These are phyloP conservation scores for Syngnathus typhle DNA, from an alignment of 2,113 vertebrate genomes.

Conservation along the genomic window DNA sequence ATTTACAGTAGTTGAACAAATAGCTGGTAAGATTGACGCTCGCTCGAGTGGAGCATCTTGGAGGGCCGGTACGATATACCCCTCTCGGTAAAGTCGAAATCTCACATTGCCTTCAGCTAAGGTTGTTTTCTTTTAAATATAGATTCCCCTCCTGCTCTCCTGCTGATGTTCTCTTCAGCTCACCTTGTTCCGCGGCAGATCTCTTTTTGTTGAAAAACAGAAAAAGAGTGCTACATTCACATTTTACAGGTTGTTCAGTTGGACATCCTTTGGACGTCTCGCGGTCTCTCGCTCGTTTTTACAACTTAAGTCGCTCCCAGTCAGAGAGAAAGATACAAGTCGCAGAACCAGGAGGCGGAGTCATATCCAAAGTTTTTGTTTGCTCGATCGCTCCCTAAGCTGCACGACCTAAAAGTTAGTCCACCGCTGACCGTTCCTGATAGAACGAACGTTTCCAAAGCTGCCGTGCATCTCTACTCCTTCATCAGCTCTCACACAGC, in stretches of 20 bases:
- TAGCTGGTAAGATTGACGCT: slow-evolving; percentile 67
- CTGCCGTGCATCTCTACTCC: slow-evolving; percentile 49
- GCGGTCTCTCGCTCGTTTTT: slow-evolving; percentile 41
- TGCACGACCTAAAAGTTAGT: background rate
- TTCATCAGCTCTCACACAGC: slow-evolving; percentile 62
- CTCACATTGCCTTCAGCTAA: slow-evolving; percentile 46
- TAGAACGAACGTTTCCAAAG: slow-evolving; percentile 59
- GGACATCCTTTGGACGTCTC: slow-evolving; percentile 60
- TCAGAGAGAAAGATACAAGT: background rate
- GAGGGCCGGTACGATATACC: slow-evolving; percentile 48
- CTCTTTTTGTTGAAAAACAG: slow-evolving; percentile 72
- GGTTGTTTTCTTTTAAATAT: slow-evolving; percentile 37
- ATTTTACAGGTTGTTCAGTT: slow-evolving; percentile 83
- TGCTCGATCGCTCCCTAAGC: background rate
- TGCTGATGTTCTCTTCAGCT: slow-evolving; percentile 58
- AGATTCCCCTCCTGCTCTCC: slow-evolving; percentile 35
- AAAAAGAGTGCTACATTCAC: slow-evolving; percentile 78
- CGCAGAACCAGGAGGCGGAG: too few relatives aligned
- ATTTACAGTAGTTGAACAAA: slow-evolving; percentile 68
- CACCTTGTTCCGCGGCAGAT: slow-evolving; percentile 61
- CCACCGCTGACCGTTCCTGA: background rate
- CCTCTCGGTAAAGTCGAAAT: slow-evolving; percentile 43
- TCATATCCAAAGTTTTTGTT: too few relatives aligned
- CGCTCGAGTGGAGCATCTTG: slow-evolving; percentile 47
- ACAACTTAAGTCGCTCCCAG: slow-evolving; percentile 17